Evolutionary conservation across 2,113 vertebrate species (phyloP).

Genomic region (Hippopotamus amphibius): DNA sequence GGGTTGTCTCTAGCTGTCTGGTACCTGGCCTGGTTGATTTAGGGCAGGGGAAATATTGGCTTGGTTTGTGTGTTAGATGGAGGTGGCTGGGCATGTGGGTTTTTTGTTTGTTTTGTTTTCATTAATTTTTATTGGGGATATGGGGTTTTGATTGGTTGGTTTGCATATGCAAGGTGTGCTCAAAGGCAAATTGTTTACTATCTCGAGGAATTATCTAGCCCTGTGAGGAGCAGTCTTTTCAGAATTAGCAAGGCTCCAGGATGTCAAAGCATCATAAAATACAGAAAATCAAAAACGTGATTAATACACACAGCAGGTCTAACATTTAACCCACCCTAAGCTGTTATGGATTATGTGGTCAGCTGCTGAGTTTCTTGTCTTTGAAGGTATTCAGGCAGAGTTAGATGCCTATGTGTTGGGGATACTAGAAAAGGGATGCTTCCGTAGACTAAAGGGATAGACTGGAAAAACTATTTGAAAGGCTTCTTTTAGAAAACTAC

Average conservation of each 20-base stretch:
- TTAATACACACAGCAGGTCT: neutral
- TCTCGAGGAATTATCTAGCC: neutral
- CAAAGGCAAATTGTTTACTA: neutral
- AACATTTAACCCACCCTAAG: neutral
- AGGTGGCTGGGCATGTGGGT: neutral
- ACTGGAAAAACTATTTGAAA: neutral
- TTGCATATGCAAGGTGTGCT: neutral
- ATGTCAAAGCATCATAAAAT: neutral
- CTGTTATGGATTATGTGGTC: neutral
- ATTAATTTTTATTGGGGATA: neutral
- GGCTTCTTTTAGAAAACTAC: neutral
- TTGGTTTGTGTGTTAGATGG: neutral
- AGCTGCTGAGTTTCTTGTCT: neutral
- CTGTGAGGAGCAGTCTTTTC: neutral
- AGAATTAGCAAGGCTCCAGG: neutral
- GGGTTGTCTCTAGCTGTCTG: neutral
- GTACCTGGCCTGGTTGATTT: neutral
- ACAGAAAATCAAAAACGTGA: neutral
- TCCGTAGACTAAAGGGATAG: neutral
- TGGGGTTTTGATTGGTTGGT: neutral
- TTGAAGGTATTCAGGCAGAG: neutral
- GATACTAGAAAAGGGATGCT: neutral
- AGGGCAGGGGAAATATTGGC: neutral
- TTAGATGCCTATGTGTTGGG: neutral
- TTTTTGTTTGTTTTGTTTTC: neutral